These are phyloP conservation scores for Pyxicephalus adspersus DNA, from an alignment of 2,113 vertebrate species.

Conservation along the genomic window DNA sequence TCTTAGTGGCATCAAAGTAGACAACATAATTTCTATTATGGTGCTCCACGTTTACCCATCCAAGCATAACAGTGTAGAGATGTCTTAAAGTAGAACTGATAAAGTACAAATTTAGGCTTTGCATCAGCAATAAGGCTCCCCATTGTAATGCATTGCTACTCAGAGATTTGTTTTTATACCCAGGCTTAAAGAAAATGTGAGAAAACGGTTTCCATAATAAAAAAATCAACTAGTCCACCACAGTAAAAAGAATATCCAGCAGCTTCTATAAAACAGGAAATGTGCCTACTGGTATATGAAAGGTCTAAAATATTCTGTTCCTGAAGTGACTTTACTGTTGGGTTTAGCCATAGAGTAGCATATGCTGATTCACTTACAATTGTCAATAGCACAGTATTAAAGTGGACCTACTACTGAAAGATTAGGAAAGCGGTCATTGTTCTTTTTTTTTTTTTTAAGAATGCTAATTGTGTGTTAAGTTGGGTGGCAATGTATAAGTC, in stretches of 20 bases:
- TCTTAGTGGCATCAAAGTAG: neutral
- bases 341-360: neutral
- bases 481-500: too few relatives aligned
- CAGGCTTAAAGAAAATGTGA: slow-evolving; percentile 24
- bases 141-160: slow-evolving; percentile 28
- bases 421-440: neutral
- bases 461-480: too few relatives aligned
- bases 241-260: slow-evolving; percentile 10
- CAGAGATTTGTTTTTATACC: slow-evolving; percentile 24
- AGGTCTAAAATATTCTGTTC: slow-evolving; percentile 7
- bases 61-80: slow-evolving; percentile 23
- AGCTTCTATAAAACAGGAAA: neutral
- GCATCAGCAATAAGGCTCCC: slow-evolving; percentile 28
- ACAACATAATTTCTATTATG: slow-evolving; percentile 17
- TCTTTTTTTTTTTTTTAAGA: too few relatives aligned
- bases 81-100: slow-evolving; percentile 3
- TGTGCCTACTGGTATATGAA: slow-evolving; percentile 35
- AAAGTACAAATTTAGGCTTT: neutral
- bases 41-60: slow-evolving; percentile 11
- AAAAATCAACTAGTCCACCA: slow-evolving; percentile 23
- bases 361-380: slow-evolving; percentile 14
- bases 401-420: neutral
- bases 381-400: slow-evolving; percentile 2
- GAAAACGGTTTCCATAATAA: slow-evolving; percentile 38
- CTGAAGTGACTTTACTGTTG: slow-evolving; percentile 19